Evolutionary conservation across 2,113 vertebrate genomes (phyloP).

Genomic region (Neoarius graeffei): DNA sequence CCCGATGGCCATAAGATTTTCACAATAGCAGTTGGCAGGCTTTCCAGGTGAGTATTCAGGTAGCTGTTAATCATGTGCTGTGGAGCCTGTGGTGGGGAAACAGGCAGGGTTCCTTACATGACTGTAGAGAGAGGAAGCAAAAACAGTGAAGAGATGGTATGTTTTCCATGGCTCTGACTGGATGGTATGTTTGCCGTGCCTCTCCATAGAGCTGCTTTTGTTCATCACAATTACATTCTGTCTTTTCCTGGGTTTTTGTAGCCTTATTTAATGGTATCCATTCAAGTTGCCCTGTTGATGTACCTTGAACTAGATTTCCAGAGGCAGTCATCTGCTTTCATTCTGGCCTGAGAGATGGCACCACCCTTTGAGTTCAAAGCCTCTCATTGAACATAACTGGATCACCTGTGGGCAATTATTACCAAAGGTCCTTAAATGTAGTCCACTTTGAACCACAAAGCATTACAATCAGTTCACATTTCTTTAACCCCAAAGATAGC

Average conservation of each 20-base stretch:
- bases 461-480: conserved; percentile 11
- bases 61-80: conserved; percentile 35
- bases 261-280: conserved; percentile 44
- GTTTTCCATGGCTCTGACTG: conserved; percentile 56
- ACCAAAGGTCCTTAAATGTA: conserved; percentile 9
- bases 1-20: conserved; percentile 9
- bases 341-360: conserved; percentile 22
- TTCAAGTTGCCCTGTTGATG: conserved; percentile 54
- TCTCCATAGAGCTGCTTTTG: conserved; percentile 61
- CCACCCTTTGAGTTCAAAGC: conserved; percentile 26
- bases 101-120: conserved; percentile 42
- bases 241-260: conserved; percentile 46
- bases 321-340: conserved; percentile 28
- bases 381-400: conserved; percentile 8
- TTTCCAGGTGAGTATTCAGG: conserved; percentile 45
- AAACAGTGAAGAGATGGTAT: conserved; percentile 71
- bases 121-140: conserved; percentile 62
- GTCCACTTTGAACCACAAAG: background rate
- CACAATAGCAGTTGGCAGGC: conserved; percentile 34
- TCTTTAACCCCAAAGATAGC: conserved; percentile 1
- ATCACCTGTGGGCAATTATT: conserved; percentile 5
- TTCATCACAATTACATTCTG: conserved; percentile 49
- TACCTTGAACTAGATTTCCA: conserved; percentile 32
- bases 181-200: conserved; percentile 34
- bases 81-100: conserved; percentile 30